phyloP scores from a whole-genome alignment of 2,113 vertebrate genomes.

The Phainopepla nitens region DNA sequence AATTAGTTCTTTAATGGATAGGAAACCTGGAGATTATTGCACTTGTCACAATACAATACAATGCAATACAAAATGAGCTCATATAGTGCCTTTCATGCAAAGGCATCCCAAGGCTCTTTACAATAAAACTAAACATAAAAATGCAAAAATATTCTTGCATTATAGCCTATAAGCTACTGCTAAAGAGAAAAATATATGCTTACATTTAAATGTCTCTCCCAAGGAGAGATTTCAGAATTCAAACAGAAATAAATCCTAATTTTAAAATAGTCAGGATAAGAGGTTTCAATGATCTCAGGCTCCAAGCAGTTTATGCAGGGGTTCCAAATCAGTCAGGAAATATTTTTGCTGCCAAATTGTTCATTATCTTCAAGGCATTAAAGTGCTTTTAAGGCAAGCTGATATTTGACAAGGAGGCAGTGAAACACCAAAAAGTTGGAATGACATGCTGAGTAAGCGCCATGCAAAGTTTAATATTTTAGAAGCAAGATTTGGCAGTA shows the following conservation, averaged over 20 bases:
- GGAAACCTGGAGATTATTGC: slow-evolving; percentile 69
- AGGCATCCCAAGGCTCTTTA: slow-evolving; percentile 60
- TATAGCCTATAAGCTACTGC: slow-evolving; percentile 41
- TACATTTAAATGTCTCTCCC: slow-evolving; percentile 30
- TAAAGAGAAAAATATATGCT: slow-evolving; percentile 26
- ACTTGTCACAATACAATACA: slow-evolving; percentile 60
- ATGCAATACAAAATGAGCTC: slow-evolving; percentile 53
- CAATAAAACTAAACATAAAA: slow-evolving; percentile 67
- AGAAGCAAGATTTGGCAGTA: neutral
- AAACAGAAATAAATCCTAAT: slow-evolving; percentile 46
- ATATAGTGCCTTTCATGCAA: slow-evolving; percentile 56
- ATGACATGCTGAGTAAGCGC: neutral
- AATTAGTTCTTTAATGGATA: slow-evolving; percentile 77
- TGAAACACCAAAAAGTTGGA: neutral
- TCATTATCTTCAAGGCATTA: slow-evolving; percentile 43
- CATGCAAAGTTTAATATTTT: slow-evolving; percentile 13
- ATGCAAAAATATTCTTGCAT: slow-evolving; percentile 36
- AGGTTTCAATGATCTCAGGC: neutral
- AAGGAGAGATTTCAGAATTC: slow-evolving; percentile 31
- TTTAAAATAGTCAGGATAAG: slow-evolving; percentile 23
- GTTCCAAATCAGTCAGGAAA: slow-evolving; percentile 26
- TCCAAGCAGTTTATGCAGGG: neutral
- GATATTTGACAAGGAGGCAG: slow-evolving; percentile 23
- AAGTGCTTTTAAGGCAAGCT: slow-evolving; percentile 40
- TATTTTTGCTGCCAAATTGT: slow-evolving; percentile 38